These are phyloP conservation scores for Achatina immaculata DNA, from an alignment of 1,140 invertebrate species.

Conservation along the genomic window DNA sequence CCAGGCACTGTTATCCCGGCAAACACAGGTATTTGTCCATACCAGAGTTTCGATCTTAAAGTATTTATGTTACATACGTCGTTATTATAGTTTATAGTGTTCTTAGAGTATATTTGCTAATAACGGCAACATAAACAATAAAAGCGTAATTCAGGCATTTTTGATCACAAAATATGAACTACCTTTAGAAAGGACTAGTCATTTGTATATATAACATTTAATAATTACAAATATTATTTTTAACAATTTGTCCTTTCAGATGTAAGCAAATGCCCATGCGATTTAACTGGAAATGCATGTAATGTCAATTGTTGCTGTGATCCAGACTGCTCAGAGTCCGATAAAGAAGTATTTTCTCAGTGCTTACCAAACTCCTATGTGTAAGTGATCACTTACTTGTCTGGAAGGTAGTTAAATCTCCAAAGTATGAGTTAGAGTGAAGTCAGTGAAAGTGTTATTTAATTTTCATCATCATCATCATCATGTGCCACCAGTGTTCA, in stretches of 20 bases:
- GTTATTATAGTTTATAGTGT: not conserved
- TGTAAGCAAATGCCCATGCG: constrained; percentile 67
- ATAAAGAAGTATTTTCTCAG: constrained; percentile 75
- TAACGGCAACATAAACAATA: not conserved
- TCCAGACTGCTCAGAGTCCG: constrained; percentile 75
- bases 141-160: not conserved
- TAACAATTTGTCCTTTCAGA: no score
- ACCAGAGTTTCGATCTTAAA: constrained; percentile 28
- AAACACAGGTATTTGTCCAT: constrained; percentile 39
- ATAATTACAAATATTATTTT: no score
- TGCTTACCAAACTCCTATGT: constrained; percentile 69
- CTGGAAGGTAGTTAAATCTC: no score
- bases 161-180: not conserved
- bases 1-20: constrained; percentile 37
- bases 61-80: not conserved
- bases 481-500: no score
- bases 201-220: no score
- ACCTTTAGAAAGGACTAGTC: not conserved
- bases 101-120: not conserved
- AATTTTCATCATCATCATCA: no score
- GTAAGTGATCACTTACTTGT: no score
- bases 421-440: no score
- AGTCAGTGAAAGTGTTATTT: no score
- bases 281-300: constrained; percentile 74
- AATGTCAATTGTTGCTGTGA: constrained; percentile 86